Conservation (phyloP, 2,888 invertebrate species). For the Tanytarsus gracilentus region DNA sequence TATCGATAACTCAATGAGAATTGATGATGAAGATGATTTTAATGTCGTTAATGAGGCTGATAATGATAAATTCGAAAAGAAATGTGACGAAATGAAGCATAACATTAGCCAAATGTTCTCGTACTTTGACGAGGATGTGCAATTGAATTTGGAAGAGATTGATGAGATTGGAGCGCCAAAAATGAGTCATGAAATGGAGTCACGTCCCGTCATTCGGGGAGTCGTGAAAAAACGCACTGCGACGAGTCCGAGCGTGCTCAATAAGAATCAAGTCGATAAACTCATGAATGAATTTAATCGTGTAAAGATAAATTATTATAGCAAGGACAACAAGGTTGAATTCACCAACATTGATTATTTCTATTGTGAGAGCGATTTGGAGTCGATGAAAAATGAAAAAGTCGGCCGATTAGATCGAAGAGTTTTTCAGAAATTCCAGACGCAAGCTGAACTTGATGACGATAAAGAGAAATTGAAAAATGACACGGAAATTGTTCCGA, state of each 20-base stretch:
- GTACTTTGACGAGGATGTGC: conserved; percentile 20
- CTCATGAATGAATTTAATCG: conserved; percentile 27
- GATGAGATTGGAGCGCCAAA: background rate
- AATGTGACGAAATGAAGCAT: conserved; percentile 13
- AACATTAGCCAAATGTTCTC: conserved; percentile 26
- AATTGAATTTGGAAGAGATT: conserved; percentile 18
- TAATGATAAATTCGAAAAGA: background rate
- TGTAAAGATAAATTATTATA: conserved; percentile 25
- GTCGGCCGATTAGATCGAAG: conserved; percentile 4
- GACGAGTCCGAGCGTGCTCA: background rate
- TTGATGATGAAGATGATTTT: background rate
- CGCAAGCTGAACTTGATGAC: background rate
- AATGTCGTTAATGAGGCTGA: too few relatives aligned
- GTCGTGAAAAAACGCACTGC: conserved; percentile 7
- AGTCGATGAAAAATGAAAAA: background rate
- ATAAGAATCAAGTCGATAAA: conserved; percentile 27
- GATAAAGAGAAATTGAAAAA: background rate
- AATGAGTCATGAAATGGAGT: background rate
- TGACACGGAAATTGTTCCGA: conserved; percentile 18
- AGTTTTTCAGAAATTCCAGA: background rate
- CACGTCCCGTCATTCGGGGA: conserved; percentile 13
- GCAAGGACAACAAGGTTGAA: conserved; percentile 21
- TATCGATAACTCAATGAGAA: conserved; percentile 14
- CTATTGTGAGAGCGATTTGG: conserved; percentile 21
- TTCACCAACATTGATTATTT: conserved; percentile 25